Evolutionary conservation across 2,888 invertebrate genomes (phyloP).

Genomic region (Nymphalis urticae): DNA sequence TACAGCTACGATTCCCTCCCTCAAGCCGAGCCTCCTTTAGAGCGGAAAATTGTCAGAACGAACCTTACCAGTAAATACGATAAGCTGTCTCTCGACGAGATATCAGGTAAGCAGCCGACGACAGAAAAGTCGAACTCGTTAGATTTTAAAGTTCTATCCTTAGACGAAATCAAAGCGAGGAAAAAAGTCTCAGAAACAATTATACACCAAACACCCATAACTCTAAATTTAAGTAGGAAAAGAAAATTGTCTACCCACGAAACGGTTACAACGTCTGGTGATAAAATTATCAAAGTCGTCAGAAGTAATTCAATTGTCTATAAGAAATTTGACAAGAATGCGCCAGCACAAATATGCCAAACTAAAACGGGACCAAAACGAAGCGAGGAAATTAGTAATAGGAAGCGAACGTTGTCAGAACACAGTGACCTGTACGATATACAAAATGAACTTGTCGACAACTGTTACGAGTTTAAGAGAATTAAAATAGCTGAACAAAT

Average conservation of each 20-base stretch:
- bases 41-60: conserved; percentile 57
- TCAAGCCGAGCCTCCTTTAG: conserved; percentile 46
- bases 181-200: conserved; percentile 54
- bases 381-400: conserved; percentile 50
- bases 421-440: conserved; percentile 63
- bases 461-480: conserved; percentile 70
- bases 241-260: conserved; percentile 71
- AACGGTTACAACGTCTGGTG: conserved; percentile 65
- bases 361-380: conserved; percentile 53
- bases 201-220: conserved; percentile 57
- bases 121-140: conserved; percentile 54
- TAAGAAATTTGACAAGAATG: conserved; percentile 62
- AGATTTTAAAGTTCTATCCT: conserved; percentile 75
- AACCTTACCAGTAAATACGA: conserved; percentile 70
- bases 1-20: conserved; percentile 83
- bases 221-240: conserved; percentile 65
- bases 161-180: conserved; percentile 77
- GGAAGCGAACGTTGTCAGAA: conserved; percentile 70
- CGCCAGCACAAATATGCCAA: conserved; percentile 46
- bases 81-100: conserved; percentile 76
- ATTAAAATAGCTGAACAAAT: conserved; percentile 63
- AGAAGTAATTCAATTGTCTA: conserved; percentile 74
- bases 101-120: conserved; percentile 61
- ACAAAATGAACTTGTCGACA: conserved; percentile 67
- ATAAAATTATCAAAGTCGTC: conserved; percentile 74